phyloP scores from a whole-genome alignment of 2,797 vertebrate genomes.

The Merluccius polli region DNA sequence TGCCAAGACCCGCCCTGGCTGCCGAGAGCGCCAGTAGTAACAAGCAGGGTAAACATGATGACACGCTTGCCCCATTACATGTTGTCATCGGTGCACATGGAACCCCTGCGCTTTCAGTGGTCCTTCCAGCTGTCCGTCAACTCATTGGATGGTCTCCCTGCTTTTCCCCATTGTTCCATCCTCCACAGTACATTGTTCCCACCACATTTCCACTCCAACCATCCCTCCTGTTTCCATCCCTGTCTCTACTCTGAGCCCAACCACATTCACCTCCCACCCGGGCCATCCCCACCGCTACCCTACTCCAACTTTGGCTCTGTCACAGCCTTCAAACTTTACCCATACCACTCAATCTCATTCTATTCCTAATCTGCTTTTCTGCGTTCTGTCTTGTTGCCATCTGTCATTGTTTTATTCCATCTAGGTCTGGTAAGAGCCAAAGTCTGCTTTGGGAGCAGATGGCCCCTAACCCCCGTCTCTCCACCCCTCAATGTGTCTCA shows the following conservation, averaged over 20 bases:
- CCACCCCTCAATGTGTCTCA: slow-evolving; percentile 34
- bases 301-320: slow-evolving; percentile 27
- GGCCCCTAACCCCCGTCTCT: slow-evolving; percentile 22
- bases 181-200: slow-evolving; percentile 51
- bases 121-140: slow-evolving; percentile 43
- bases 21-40: slow-evolving; percentile 68
- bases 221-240: slow-evolving; percentile 54
- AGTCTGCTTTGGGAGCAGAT: slow-evolving; percentile 37
- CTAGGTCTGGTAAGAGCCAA: slow-evolving; percentile 41
- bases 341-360: not conserved
- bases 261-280: slow-evolving; percentile 43
- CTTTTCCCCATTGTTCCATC: slow-evolving; percentile 59
- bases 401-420: slow-evolving; percentile 48
- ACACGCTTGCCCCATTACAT: slow-evolving; percentile 60
- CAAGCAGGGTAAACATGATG: slow-evolving; percentile 71
- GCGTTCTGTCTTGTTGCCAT: slow-evolving; percentile 37
- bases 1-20: slow-evolving; percentile 69
- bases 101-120: slow-evolving; percentile 54
- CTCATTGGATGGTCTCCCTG: slow-evolving; percentile 55
- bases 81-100: slow-evolving; percentile 60
- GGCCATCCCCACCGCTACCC: slow-evolving; percentile 25
- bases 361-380: slow-evolving; percentile 27
- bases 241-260: slow-evolving; percentile 52
- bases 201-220: slow-evolving; percentile 39
- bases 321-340: not conserved